Base-by-base conservation (phyloP, 2,797 vertebrate species). In the Pristis pectinata region DNA sequence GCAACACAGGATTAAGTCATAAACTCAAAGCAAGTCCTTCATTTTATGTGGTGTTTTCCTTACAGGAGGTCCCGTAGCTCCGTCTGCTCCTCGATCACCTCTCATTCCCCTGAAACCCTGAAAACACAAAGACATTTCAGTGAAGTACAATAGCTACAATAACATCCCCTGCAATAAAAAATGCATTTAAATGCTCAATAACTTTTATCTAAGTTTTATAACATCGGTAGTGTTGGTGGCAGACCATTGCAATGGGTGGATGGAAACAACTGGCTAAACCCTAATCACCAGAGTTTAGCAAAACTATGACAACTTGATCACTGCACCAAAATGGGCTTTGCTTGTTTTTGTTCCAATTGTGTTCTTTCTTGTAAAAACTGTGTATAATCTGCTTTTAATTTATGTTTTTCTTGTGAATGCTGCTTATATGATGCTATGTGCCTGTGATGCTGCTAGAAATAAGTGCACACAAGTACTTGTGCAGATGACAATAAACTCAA, bases 21-120 rank as follows among this genome's bases (percentile, higher is more conserved):
- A 41, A 91, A 67, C 22, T 91, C 61, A 24, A 24, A 64, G n/a
- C n/a, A 67, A 67, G 2, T 67, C n/a, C 15, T 64, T 64, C 87
- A 91, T 8, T 37, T 61, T 89, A n/a, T 30, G 24, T 53, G 67
- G 64, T 74, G 77, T 3, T 94, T 49, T 9, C 67, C 97, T 95
- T 97, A 99, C 98, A 94, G 19, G 94, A 0, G 97, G 95, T 95
- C 98, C 98, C 80, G 96, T 95, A 34, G 95, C 95, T 70, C 98
- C 98, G 0, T 96, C 59, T 0, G 96, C 95, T 92, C 98, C 98
- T 37, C 89, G 95, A 44, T 96, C 96, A 53, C 98, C 98, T 24
- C 95, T 95, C 83, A 96, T 95, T 80, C 98, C 98, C 0, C 95
- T 95, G 95, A 97, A 96, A 79, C 98, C 98, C 98, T 98, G 92